phyloP scores from a whole-genome alignment of 92 coral and sea anemone genomes.

The Palythoa heliodiscus region DNA sequence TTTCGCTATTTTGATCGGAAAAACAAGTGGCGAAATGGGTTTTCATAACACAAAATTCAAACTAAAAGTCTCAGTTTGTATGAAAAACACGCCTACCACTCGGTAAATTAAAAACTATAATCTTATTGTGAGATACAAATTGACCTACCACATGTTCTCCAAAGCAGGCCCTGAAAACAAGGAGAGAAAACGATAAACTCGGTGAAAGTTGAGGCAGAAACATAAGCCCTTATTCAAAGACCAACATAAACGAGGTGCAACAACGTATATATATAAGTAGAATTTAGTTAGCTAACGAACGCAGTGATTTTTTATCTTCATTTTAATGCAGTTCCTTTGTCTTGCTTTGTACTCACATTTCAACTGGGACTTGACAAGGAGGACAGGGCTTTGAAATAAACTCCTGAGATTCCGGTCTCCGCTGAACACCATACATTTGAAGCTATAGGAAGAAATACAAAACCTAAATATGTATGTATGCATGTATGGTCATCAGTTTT shows the following conservation, averaged over 20 bases:
- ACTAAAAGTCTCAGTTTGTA: too few species aligned
- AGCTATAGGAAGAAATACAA: conserved; percentile 14
- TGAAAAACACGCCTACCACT: too few species aligned
- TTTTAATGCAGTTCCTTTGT: background rate
- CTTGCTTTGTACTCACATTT: conserved; percentile 43
- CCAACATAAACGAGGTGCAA: too few species aligned
- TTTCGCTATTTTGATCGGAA: too few species aligned
- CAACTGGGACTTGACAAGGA: conserved; percentile 69
- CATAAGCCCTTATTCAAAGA: background rate
- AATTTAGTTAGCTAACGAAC: background rate
- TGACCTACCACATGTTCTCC: conserved; percentile 90
- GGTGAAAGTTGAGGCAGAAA: background rate
- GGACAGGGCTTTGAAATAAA: conserved; percentile 59
- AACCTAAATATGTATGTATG: too few species aligned
- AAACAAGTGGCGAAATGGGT: too few species aligned
- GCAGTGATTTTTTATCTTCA: background rate
- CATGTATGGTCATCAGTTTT: background rate
- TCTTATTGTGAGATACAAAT: background rate
- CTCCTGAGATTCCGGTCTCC: conserved; percentile 27
- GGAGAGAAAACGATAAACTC: conserved; percentile 5
- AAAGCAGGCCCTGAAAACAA: conserved; percentile 73
- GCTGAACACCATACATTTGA: conserved; percentile 34
- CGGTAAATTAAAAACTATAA: too few species aligned
- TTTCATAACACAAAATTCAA: too few species aligned
- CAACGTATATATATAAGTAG: too few species aligned